These are phyloP conservation scores for Ascaphus truei DNA, from an alignment of 2,113 vertebrate genomes.

Conservation along the genomic window DNA sequence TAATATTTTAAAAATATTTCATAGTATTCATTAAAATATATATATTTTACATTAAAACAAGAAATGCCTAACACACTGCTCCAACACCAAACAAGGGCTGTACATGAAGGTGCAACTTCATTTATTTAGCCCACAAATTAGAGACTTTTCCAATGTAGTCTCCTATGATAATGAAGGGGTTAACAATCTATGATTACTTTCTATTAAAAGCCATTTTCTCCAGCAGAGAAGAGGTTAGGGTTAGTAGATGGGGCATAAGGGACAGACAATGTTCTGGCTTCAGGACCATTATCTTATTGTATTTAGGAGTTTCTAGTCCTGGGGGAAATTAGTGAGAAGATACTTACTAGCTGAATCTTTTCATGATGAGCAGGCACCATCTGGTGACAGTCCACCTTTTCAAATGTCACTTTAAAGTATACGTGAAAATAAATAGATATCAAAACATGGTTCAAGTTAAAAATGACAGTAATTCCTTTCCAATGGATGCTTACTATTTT, in stretches of 20 bases:
- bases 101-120: no score
- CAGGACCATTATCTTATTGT: slow-evolving; percentile 33
- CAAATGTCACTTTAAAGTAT: slow-evolving; percentile 32
- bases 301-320: slow-evolving; percentile 28
- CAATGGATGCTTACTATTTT: not conserved
- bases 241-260: slow-evolving; percentile 24
- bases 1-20: no score
- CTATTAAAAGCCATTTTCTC: slow-evolving; percentile 22
- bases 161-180: not conserved
- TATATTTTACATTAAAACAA: no score
- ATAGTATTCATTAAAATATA: no score
- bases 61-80: no score
- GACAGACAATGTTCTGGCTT: slow-evolving; percentile 24
- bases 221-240: not conserved
- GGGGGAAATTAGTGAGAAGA: slow-evolving; percentile 30
- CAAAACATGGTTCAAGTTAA: slow-evolving; percentile 23
- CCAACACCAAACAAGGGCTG: no score
- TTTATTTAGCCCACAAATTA: no score
- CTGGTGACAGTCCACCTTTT: slow-evolving; percentile 29
- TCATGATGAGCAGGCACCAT: slow-evolving; percentile 37
- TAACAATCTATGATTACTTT: not conserved
- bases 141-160: no score
- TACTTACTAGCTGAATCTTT: slow-evolving; percentile 30
- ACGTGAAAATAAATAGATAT: slow-evolving; percentile 29
- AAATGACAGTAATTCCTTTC: slow-evolving; percentile 20